Evolutionary conservation across 2,888 invertebrate species (phyloP), one percentile per base, ranked within the genome.

Genomic region (Spisula solida): DNA sequence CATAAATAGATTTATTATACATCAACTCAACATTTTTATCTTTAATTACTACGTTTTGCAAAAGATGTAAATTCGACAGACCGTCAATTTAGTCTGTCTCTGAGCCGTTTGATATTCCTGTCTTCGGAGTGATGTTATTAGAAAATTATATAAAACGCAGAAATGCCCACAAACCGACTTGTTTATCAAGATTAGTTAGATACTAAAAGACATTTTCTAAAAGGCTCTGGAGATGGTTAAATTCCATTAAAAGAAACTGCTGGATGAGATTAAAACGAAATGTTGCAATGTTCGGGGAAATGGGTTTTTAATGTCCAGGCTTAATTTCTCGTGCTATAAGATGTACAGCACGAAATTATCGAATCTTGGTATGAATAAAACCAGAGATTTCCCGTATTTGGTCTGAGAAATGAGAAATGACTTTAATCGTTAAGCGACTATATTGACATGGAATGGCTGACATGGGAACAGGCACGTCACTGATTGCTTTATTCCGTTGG

Each of bases 201-300:
- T 89, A 56, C 31, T 29, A n/a, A 20, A 79, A 85, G 75, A 81
- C 51, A 34, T 85, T 85, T 87, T 82, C 85, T 70, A 29, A 20
- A 85, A 82, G 82, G 29, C 90, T 82, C 90, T 29, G 29, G 88
- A 87, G 90, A 85, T 56, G 81, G 79, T 88, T 85, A 87, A 90
- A 88, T 90, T 85, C 75, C 88, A 90, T 90, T 90, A 90, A 86
- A 84, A 85, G 88, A 87, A 88, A 83, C 47, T 51, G 31, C 14
- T 70, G 79, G 85, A 90, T 88, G 83, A 88, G 41, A 82, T 88
- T 82, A 82, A 90, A 90, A 82, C 41, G 81, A 75, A 75, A 89
- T 60, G 56, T 25, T 66, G 51, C 83, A 29, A n/a, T 89, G 51
- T 86, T 86, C 41, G 31, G 70, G 66, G 75, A 88, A 86, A 81